Evolutionary conservation across 2,113 vertebrate species (phyloP), one percentile per base, ranked within the genome.

Genomic region (Lucifuga dentata): DNA sequence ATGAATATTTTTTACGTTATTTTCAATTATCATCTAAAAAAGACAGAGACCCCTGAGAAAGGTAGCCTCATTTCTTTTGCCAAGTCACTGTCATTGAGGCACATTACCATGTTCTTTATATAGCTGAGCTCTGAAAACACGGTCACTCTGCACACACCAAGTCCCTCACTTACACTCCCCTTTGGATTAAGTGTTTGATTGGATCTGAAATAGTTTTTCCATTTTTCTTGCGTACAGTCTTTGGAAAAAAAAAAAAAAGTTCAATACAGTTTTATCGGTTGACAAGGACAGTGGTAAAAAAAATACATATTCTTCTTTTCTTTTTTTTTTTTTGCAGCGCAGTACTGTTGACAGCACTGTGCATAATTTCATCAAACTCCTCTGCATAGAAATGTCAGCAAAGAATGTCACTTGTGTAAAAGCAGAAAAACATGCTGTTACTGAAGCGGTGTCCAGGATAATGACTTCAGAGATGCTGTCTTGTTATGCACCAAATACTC

Each of bases 1-100:
- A 81, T 21, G 16, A 88, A 88, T 92, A 90, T 92, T 94, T n/a
- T 92, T 92, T 90, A 91, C 86, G 89, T 90, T 90, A 87, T 89
- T 92, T 93, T 90, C 90, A 92, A 93, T 92, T 92, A 93, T 91
- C 85, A 69, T 78, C 80, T 80, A 86, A 88, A 90, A 83, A 15
- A 76, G 84, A 67, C 80, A 67, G 65, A 52, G 81, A 59, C 84
- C 89, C 89, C 55, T 80, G 88, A 90, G 90, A 67, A 86, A 79
- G 76, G 76, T 74, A 83, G 81, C 78, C 77, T 78, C 36, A 78
- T 88, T 91, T 89, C n/a, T n/a, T 83, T 79, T 84, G 78, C 86
- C 86, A 84, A 75, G 74, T 76, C 44, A 71, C 80, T 78, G 81
- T 89, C 84, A 88, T 69, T 61, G 76, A 87, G 76, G 65, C 76